Conservation (phyloP, 2,113 vertebrate species). For the Ceuthmochares aereus region DNA sequence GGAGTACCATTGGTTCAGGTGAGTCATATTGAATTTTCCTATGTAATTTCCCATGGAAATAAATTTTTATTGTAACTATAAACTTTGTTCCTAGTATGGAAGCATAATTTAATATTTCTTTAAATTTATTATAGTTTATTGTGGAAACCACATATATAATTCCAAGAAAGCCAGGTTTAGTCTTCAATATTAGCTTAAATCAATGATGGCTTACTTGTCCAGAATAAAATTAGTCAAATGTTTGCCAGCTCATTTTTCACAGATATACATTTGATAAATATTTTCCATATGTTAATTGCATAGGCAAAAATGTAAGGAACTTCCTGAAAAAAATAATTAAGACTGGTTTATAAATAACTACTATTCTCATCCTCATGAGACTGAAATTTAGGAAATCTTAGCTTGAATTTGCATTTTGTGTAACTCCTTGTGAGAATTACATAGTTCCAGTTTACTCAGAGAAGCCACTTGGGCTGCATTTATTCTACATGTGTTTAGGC, state of each 20-base stretch:
- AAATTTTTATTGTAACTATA: neutral
- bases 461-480: neutral
- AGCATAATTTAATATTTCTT: rapidly evolving
- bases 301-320: neutral
- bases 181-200: neutral
- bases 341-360: neutral
- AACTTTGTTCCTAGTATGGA: neutral
- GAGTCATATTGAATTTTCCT: neutral
- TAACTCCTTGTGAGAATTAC: neutral
- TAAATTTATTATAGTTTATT: neutral
- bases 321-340: neutral
- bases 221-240: neutral
- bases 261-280: neutral
- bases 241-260: neutral
- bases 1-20: neutral
- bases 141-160: neutral
- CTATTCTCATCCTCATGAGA: neutral
- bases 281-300: neutral
- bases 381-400: neutral
- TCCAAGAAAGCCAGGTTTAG: neutral
- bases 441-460: neutral
- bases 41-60: neutral
- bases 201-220: neutral
- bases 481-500: neutral
- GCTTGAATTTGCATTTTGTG: neutral